A percentile compares a stretch with the other conserved stretches of the same genome.
phyloP scores from a whole-genome alignment of 2,113 vertebrate species.

The Nycticorax nycticorax region DNA sequence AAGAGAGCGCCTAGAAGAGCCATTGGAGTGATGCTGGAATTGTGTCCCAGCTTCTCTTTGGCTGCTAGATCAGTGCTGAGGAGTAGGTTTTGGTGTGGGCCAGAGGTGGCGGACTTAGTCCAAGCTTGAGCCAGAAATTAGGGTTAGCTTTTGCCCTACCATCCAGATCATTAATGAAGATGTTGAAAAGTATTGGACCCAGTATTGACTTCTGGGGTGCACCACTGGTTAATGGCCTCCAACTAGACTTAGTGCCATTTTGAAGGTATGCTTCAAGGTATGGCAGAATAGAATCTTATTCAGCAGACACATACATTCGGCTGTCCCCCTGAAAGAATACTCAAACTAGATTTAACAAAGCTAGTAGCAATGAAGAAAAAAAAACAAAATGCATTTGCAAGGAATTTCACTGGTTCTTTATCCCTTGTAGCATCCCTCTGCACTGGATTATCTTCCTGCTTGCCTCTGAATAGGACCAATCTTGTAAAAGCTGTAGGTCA shows the following conservation, averaged over 20 bases:
- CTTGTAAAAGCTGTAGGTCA: background rate
- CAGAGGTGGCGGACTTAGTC: background rate
- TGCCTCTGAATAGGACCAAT: background rate
- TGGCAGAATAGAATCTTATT: background rate
- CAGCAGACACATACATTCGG: background rate
- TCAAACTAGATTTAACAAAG: background rate
- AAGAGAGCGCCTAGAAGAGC: background rate
- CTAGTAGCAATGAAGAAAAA: background rate
- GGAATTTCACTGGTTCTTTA: background rate
- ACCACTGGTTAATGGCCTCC: background rate
- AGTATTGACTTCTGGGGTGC: background rate
- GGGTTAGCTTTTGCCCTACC: background rate
- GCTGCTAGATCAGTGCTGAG: background rate
- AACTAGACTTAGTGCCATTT: background rate
- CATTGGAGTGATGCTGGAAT: fast-evolving
- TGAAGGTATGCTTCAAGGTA: background rate
- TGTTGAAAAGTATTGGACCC: background rate
- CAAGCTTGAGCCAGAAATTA: background rate
- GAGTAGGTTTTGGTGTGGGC: background rate
- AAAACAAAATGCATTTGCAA: background rate
- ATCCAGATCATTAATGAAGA: background rate
- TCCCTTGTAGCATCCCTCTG: background rate
- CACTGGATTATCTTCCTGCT: background rate
- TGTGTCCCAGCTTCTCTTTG: no score
- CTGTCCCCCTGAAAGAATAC: background rate